Evolutionary conservation across 2,888 invertebrate species (phyloP), one percentile per base, ranked within the genome.

Genomic region (Hemicrepidius hirtus): DNA sequence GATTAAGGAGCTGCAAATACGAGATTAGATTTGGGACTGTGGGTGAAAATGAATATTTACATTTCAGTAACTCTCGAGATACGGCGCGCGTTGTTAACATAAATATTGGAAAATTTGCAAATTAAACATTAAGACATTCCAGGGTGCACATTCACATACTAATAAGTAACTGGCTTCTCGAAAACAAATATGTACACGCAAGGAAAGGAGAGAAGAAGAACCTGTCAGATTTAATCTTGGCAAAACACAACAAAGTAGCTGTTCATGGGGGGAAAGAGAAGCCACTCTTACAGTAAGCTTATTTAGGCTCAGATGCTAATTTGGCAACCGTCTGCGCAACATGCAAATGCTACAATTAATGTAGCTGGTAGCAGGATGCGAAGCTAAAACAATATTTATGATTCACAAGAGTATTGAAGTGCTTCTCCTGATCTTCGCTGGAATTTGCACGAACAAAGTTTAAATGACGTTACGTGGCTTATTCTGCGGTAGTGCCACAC

Each of bases 391-490:
- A 76, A 78, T 80, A 80, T 80, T 81, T 80, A 81, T 77, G 80
- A 81, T 80, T 74, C 81, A 73, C 79, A 67, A 57, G 80, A 77
- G 81, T 79, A 80, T 81, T 79, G 80, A 78, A 80, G 80, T 76
- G 74, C 28, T 35, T 21, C 13, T 64, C 13, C 55, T 59, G 44
- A 59, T 62, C 49, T 73, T 63, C 63, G 60, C 59, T 16, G 21
- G 28, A 73, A 73, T 73, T 73, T 68, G 49, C 50, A 20, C 7
- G 53, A 65, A 65, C 68, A 73, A 73, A 73, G 46, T 73, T 73
- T 73, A 63, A 73, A 77, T 80, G 79, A 78, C 80, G 74, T 80
- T 79, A 79, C 79, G 79, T 77, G 80, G 78, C 77, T 79, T 78
- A 21, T 49, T 21, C 49, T 21, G 5, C 21, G 12, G 21, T 21